Base-by-base conservation (phyloP, 2,888 invertebrate species). In the Acleris emargana region DNA sequence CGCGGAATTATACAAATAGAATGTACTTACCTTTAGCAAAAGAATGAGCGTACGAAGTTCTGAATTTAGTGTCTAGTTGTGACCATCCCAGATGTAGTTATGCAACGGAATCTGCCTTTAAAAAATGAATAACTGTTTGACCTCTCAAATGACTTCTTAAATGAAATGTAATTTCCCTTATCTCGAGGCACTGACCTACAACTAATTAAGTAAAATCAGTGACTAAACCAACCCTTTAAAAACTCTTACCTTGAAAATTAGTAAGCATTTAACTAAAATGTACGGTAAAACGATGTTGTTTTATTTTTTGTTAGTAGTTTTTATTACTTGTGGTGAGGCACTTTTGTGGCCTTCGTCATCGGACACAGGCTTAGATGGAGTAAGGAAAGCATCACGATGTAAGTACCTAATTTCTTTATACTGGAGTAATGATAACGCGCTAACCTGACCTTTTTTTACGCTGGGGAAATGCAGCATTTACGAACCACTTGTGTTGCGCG, bases 321-420 rank as follows among this genome's bases (percentile, higher is more conserved):
- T 74, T 51, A 64, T 68, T 1, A 57, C 54, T 25, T 47, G 45
- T 61, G 58, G 68, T 13, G 28, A 47, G 42, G 73, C 75, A 5
- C 70, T 84, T 68, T 88, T 86, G 5, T 74, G 62, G 20, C 76
- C 83, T 4, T 73, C 82, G 2, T 69, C 78, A 3, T 71, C 77
- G 16, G 82, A 82, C 17, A 82, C 79, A 2, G 87, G 85, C 0
- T 66, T 88, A 42, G 81, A 76, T 62, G 84, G 78, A 20, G 86
- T 91, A 1, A 86, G 78, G 47, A 91, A 91, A 73, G 84, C 91
- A 13, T 83, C 88, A 1, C 77, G 91, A 81, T 86, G 91, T 91
- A 79, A 87, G 90, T 86, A 75, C 20, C 2, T 45, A 2, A 17
- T 45, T 45, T 0, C 0, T 32, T 32, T 9, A 9, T 32, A 9